Evolutionary conservation across 1,140 invertebrate species (phyloP).

Genomic region (Colletes gigas): DNA sequence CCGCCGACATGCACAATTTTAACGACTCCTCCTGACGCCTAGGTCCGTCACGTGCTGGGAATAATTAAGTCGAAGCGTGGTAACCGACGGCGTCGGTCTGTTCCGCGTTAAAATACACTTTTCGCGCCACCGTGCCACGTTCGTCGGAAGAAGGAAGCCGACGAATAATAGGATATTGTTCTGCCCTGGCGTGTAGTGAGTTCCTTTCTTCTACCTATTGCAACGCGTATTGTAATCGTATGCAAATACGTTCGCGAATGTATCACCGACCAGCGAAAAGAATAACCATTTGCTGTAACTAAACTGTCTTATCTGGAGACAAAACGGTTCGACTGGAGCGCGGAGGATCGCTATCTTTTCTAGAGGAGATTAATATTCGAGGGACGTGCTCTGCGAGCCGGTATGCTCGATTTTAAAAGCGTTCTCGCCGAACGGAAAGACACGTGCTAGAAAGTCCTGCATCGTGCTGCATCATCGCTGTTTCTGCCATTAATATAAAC

Average conservation of each 20-base stretch:
- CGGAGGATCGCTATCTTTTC: too few species aligned
- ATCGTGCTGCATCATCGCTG: too few species aligned
- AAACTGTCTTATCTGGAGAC: background rate
- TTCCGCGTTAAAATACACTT: constrained; percentile 2
- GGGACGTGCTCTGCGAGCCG: background rate
- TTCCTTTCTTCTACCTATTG: background rate
- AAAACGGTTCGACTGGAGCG: too few species aligned
- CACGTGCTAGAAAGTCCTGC: too few species aligned
- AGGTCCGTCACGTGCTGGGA: background rate
- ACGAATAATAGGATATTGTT: constrained; percentile 18
- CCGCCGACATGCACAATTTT: constrained; percentile 23
- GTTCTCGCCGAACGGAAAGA: background rate
- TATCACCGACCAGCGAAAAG: background rate
- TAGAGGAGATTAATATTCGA: background rate
- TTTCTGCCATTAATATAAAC: too few species aligned
- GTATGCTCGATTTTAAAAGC: background rate
- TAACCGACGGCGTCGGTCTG: background rate
- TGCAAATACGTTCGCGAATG: background rate
- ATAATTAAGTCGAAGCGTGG: constrained; percentile 25
- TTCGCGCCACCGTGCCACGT: background rate
- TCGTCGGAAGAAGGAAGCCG: background rate
- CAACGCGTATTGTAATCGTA: background rate
- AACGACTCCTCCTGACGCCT: constrained; percentile 24
- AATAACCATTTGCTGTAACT: background rate
- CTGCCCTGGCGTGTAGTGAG: background rate